Evolutionary conservation across 2,113 vertebrate species (phyloP).

Genomic region (Prunella himalayana): DNA sequence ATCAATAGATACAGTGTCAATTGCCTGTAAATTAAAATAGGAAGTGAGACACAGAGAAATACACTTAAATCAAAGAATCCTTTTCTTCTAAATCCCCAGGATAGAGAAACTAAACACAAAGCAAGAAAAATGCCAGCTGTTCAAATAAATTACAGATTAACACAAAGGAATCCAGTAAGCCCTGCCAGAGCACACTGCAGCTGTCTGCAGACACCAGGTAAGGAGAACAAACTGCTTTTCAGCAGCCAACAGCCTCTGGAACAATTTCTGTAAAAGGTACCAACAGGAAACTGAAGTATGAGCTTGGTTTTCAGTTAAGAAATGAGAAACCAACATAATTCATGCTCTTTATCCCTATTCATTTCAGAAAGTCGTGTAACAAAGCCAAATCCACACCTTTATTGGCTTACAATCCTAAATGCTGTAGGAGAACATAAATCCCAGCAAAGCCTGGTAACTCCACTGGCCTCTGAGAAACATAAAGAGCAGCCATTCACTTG

Average conservation of each 20-base stretch:
- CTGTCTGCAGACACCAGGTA: background rate
- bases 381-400: constrained; percentile 34
- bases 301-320: background rate
- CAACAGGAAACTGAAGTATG: background rate
- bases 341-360: background rate
- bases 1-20: background rate
- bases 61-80: background rate
- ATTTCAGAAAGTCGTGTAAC: background rate
- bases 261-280: background rate
- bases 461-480: background rate
- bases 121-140: background rate
- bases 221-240: background rate
- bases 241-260: background rate
- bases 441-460: constrained; percentile 25
- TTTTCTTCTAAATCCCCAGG: background rate
- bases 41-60: background rate
- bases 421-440: background rate
- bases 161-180: background rate
- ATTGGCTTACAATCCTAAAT: background rate
- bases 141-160: background rate
- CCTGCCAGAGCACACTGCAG: background rate
- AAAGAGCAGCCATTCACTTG: background rate
- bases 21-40: background rate
- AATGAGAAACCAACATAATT: constrained; percentile 6
- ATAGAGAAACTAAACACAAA: background rate